A percentile compares a stretch with the other conserved stretches of the same genome.
These are phyloP conservation scores for Schizaphis graminum DNA, from an alignment of 2,888 invertebrate genomes.

Conservation along the genomic window DNA sequence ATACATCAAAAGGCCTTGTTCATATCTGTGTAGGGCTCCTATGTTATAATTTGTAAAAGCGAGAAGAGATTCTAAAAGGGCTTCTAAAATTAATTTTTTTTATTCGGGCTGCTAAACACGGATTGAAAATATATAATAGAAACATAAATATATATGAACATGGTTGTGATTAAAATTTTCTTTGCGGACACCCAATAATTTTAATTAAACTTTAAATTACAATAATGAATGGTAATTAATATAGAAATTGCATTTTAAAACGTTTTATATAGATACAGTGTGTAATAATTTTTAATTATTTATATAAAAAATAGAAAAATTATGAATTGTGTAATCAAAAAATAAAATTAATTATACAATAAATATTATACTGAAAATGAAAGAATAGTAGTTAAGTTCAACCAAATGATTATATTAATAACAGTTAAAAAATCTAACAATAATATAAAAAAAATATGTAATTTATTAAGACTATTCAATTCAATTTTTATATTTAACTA, in stretches of 20 bases:
- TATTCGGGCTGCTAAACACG: slow-evolving; percentile 22
- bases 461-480: background rate
- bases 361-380: background rate
- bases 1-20: slow-evolving; percentile 49
- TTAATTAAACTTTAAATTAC: background rate
- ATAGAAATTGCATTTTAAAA: background rate
- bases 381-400: background rate
- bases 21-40: background rate
- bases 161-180: slow-evolving; percentile 25
- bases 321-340: background rate
- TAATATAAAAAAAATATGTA: background rate
- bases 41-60: slow-evolving; percentile 26
- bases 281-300: background rate
- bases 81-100: slow-evolving; percentile 16
- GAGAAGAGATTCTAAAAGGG: background rate
- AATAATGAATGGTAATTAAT: background rate
- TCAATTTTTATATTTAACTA: background rate
- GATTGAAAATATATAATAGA: slow-evolving; percentile 28
- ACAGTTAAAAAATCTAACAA: background rate
- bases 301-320: too few species aligned
- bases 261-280: background rate
- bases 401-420: background rate
- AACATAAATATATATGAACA: background rate
- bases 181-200: background rate
- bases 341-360: background rate